Base-by-base conservation (phyloP, 2,888 invertebrate species). In the Chironomus riparius region DNA sequence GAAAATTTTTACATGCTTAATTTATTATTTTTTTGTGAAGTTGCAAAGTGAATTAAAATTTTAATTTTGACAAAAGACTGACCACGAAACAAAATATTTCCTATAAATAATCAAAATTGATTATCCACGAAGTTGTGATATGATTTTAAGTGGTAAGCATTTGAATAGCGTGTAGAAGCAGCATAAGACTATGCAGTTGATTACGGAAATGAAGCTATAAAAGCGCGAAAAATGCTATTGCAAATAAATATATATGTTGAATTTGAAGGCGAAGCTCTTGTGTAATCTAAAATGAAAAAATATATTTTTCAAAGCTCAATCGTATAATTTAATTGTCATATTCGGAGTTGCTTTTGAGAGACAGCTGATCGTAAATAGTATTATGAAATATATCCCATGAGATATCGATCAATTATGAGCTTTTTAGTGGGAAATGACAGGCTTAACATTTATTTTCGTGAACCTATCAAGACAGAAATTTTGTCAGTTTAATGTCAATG, bases 111-210 rank as follows among this genome's bases (percentile, higher is more conserved):
- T 56, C 56, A 24, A 21, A n/a, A 18, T 24, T 18, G 21, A 21
- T 65, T 65, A 65, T 13, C 13, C 21, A 24, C 65, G 28, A 38
- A 24, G 65, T 65, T 65, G 65, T 65, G 65, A 65, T 65, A 65
- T 65, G 65, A 24, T 65, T 65, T 65, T 65, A 22, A 65, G 65
- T 65, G 65, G 65, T 65, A 65, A 65, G 65, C 38, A 38, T 65
- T 18, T 22, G 21, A 24, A 13, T 65, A 65, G 24, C 18, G 13
- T 65, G 18, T 22, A 24, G 13, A 65, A 24, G 65, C 65, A 65
- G 13, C 13, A 24, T 24, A 13, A 24, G 65, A 24, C 65, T 21
- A 21, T 24, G 18, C 21, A 18, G 13, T 65, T 21, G 65, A 38
- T 65, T 24, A 21, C 21, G 24, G 65, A 65, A 24, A 24, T 65